phyloP scores from a whole-genome alignment of 1,140 invertebrate genomes.

The Temnothorax nylanderi region DNA sequence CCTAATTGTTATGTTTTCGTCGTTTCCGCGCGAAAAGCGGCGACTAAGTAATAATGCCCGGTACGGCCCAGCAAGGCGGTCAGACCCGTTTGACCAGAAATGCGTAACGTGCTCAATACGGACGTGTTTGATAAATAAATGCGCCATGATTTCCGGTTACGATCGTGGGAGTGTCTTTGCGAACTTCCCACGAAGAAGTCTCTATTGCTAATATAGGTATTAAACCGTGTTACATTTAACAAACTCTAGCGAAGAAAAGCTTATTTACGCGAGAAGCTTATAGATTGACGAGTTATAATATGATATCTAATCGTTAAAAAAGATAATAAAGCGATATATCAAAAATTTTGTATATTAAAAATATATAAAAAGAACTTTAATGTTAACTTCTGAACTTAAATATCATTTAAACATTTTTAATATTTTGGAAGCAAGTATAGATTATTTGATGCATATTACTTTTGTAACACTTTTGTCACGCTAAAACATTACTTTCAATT shows the following conservation, averaged over 20 bases:
- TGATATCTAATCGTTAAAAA: not conserved
- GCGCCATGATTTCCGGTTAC: slow-evolving; percentile 48
- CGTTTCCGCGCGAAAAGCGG: slow-evolving; percentile 12
- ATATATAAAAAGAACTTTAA: not conserved
- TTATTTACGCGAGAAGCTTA: not conserved
- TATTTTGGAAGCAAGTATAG: not conserved
- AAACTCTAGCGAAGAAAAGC: not conserved
- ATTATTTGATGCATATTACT: not conserved
- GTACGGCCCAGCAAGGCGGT: not conserved
- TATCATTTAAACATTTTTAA: not conserved
- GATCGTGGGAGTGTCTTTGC: slow-evolving; percentile 35
- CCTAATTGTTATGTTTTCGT: slow-evolving; percentile 63
- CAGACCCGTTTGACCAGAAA: slow-evolving; percentile 66
- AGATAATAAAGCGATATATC: not conserved
- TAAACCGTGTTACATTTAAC: not conserved
- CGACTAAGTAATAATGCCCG: slow-evolving; percentile 14
- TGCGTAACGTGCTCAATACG: slow-evolving; percentile 33
- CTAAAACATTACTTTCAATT: slow-evolving; percentile 15
- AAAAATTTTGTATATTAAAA: not conserved
- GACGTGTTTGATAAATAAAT: slow-evolving; percentile 53
- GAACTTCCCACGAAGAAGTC: slow-evolving; percentile 36
- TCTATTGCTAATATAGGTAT: not conserved
- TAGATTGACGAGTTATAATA: not conserved
- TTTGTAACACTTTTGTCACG: too few relatives aligned
- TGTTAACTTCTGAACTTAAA: not conserved